Base-by-base conservation (phyloP, 1,140 invertebrate genomes). In the Drosophila insularis region DNA sequence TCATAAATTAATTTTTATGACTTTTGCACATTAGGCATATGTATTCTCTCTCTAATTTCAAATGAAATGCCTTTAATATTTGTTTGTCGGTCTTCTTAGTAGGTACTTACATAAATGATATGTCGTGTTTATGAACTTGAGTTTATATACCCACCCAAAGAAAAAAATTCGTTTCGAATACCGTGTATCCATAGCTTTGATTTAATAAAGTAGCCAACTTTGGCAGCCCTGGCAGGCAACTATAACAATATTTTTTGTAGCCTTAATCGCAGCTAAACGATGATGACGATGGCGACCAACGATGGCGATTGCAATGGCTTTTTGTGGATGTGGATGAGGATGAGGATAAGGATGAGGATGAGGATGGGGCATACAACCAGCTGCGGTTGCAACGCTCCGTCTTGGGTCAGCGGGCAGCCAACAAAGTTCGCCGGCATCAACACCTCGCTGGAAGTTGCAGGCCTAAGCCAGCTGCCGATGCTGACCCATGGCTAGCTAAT, bases 401-500 rank as follows among this genome's bases (percentile, higher is more conserved):
- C 54, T 54, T 32, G 68, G 81, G 78, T 85, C 81, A 86, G 66
- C 62, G 63, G 70, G 74, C 77, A 77, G 59, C 46, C 66, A 59
- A 68, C 63, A 78, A 65, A 80, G 78, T 77, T 77, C 78, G 74
- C 66, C 66, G 73, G 74, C 84, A 78, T 87, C 84, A 87, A 89
- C 84, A 89, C 84, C 85, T 89, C 46, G 66, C 69, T 63, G 68
- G 53, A 19, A 65, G 40, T 56, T 39, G 67, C 23, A 54, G 71
- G 37, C 27, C 21, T 10, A 64, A 64, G 60, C 58, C 39, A 32
- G 58, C 55, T 19, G 62, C 56, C 54, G 19, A 39, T 63, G 64
- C 84, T 89, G 84, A 89, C 84, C 84, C 84, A 78, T 89, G 84
- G 85, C 74, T 87, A 71, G 80, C 84, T 89, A 89, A 89, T 89